These are phyloP conservation scores for Brachionichthys hirsutus DNA, from an alignment of 2,113 vertebrate species.

Conservation along the genomic window DNA sequence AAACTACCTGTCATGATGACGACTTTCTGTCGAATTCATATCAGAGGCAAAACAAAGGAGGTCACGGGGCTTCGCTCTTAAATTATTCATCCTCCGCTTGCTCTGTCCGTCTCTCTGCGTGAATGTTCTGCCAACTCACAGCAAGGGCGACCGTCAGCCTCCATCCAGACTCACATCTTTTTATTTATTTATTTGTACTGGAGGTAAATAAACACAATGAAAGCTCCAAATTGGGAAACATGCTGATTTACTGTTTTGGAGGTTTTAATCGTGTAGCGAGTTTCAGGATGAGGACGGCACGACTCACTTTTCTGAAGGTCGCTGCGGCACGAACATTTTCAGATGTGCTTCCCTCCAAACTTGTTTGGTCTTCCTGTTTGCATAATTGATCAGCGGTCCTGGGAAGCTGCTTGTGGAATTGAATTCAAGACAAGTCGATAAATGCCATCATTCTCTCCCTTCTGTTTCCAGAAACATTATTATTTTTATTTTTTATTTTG, in stretches of 20 bases:
- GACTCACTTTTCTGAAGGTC: slow-evolving; percentile 43
- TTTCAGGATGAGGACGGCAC: background rate
- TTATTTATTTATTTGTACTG: slow-evolving; percentile 31
- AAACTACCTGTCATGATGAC: slow-evolving; percentile 75
- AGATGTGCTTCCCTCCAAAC: slow-evolving; percentile 35
- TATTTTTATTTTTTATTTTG: no score
- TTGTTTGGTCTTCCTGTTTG: slow-evolving; percentile 40
- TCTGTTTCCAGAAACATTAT: slow-evolving; percentile 55
- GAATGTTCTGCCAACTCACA: slow-evolving; percentile 73
- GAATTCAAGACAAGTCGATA: background rate
- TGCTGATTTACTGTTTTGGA: slow-evolving; percentile 32
- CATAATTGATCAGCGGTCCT: slow-evolving; percentile 57
- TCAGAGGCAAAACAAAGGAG: slow-evolving; percentile 77
- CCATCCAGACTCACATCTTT: slow-evolving; percentile 21
- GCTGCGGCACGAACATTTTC: slow-evolving; percentile 59
- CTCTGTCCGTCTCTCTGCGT: slow-evolving; percentile 62
- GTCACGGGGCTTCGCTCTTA: slow-evolving; percentile 77
- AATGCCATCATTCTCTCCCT: slow-evolving; percentile 9
- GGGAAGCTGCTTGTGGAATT: slow-evolving; percentile 26
- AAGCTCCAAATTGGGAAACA: slow-evolving; percentile 25
- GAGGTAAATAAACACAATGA: slow-evolving; percentile 53
- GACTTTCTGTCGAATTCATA: slow-evolving; percentile 78
- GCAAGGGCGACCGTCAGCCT: slow-evolving; percentile 76
- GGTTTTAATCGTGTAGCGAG: slow-evolving; percentile 20
- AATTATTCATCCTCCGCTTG: slow-evolving; percentile 78